Evolutionary conservation across 2,113 vertebrate genomes (phyloP).

Genomic region (Anarhynchus alexandrinus): DNA sequence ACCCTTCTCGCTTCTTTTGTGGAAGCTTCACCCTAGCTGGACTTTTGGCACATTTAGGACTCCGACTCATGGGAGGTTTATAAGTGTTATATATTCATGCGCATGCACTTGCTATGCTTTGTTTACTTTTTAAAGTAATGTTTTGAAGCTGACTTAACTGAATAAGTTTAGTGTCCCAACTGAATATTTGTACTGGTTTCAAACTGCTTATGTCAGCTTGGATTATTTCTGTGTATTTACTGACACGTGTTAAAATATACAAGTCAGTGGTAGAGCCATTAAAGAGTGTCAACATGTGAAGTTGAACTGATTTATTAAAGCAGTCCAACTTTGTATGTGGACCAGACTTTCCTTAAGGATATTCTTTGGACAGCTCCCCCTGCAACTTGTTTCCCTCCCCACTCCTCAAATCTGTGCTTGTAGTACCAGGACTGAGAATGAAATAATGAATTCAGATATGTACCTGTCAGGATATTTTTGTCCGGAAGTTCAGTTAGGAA

Average conservation of each 20-base stretch:
- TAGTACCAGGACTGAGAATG: neutral
- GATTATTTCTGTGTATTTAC: conserved; percentile 43
- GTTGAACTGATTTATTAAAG: conserved; percentile 12
- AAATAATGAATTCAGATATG: neutral
- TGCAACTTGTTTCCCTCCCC: neutral
- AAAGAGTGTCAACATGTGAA: neutral
- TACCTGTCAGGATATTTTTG: neutral
- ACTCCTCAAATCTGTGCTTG: neutral
- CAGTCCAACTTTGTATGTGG: neutral
- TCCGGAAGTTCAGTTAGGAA: neutral
- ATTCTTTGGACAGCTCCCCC: neutral
- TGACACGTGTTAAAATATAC: conserved; percentile 39
- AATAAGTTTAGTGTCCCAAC: neutral
- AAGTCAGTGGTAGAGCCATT: conserved; percentile 26
- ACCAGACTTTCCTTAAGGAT: neutral
- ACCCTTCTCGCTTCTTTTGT: neutral
- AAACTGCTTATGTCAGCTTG: conserved; percentile 10
- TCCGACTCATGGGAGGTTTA: neutral
- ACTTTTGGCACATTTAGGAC: neutral
- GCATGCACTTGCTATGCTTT: neutral
- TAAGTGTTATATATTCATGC: neutral
- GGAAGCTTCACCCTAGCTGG: neutral
- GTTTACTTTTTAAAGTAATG: conserved; percentile 6
- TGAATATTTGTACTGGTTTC: conserved; percentile 12
- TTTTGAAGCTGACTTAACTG: conserved; percentile 4